These are phyloP conservation scores for Poecilia wingei DNA, from an alignment of 2,797 vertebrate genomes.

Conservation along the genomic window DNA sequence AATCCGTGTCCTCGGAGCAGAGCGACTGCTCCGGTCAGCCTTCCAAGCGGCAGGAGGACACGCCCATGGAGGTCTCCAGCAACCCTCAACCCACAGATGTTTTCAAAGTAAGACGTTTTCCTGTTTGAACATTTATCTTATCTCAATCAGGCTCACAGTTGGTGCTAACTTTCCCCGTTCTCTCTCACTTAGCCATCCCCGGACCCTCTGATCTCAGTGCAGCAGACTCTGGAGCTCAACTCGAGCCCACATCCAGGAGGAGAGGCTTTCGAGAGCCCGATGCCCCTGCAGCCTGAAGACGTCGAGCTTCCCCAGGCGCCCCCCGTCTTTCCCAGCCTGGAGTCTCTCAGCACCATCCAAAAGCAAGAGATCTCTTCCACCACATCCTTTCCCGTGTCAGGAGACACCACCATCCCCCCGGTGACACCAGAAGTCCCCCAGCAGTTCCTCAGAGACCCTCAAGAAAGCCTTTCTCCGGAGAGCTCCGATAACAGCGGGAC, in stretches of 20 bases:
- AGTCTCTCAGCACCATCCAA: constrained; percentile 88
- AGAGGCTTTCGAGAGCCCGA: constrained; percentile 86
- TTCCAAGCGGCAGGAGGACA: constrained; percentile 90
- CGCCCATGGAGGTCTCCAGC: constrained; percentile 95
- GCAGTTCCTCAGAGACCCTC: constrained; percentile 86
- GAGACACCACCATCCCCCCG: constrained; percentile 85
- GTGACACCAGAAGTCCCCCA: constrained; percentile 92
- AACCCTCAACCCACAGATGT: constrained; percentile 84
- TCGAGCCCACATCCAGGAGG: constrained; percentile 81
- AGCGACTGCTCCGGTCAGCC: constrained; percentile 82
- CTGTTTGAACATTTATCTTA: background rate
- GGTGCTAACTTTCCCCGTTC: constrained; percentile 19
- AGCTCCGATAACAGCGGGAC: constrained; percentile 70
- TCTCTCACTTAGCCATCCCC: constrained; percentile 73
- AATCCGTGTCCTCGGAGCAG: constrained; percentile 81
- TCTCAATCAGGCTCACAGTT: background rate
- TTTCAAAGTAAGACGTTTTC: constrained; percentile 81
- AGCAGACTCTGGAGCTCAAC: constrained; percentile 88
- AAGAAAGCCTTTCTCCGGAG: constrained; percentile 88
- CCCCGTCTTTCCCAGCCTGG: constrained; percentile 85
- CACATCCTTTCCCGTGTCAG: constrained; percentile 87
- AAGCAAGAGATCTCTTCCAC: constrained; percentile 91
- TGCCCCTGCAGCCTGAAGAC: constrained; percentile 89
- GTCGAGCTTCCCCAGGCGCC: constrained; percentile 86
- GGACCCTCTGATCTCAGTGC: constrained; percentile 86